Evolutionary conservation across 2,113 vertebrate genomes (phyloP).

Genomic region (Brevimyrus niger): DNA sequence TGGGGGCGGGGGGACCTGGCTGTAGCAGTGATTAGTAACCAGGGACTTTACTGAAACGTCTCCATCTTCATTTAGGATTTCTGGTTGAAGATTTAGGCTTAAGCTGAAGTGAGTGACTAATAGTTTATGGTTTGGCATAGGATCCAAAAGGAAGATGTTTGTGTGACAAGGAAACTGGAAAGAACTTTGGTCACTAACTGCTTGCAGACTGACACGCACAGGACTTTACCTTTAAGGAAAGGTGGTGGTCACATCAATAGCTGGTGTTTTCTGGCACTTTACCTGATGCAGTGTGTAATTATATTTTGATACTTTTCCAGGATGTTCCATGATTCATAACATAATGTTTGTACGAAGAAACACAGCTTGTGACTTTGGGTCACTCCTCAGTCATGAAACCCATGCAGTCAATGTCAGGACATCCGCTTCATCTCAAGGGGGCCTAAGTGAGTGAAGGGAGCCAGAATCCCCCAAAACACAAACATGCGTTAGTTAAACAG

Average conservation of each 20-base stretch:
- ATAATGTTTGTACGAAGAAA: neutral
- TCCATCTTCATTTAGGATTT: neutral
- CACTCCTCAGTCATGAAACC: neutral
- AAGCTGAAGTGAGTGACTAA: neutral
- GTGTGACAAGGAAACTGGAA: neutral
- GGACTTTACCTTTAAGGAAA: constrained; percentile 23
- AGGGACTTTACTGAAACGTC: neutral
- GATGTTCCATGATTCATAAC: neutral
- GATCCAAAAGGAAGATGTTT: neutral
- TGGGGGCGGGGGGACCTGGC: neutral
- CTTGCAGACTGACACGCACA: neutral
- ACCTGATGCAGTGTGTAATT: neutral
- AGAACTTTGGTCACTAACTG: neutral
- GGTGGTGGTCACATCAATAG: constrained; percentile 37
- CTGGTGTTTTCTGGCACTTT: constrained; percentile 3
- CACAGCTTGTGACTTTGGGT: neutral
- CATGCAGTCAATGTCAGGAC: neutral
- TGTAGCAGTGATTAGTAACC: neutral
- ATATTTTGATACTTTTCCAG: neutral
- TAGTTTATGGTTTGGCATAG: neutral
- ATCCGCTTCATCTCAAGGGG: neutral
- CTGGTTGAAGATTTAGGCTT: neutral
- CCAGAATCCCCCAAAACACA: constrained; percentile 15
- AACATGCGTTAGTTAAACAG: constrained; percentile 41
- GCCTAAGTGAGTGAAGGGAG: neutral